Conservation (phyloP, 2,113 vertebrate species). For the Scomber japonicus region DNA sequence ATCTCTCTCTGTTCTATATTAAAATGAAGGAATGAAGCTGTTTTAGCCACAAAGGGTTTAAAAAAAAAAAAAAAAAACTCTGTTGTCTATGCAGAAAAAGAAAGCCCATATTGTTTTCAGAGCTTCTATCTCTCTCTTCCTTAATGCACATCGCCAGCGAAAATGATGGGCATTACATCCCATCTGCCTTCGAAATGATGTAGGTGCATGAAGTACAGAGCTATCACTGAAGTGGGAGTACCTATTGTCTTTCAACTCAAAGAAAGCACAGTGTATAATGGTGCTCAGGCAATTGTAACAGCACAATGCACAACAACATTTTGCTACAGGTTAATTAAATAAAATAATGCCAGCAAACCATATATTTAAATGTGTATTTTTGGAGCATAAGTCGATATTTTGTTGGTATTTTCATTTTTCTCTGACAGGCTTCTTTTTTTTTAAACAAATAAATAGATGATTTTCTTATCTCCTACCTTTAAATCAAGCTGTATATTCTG, state of each 20-base stretch:
- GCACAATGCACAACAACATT: neutral
- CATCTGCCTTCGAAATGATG: slow-evolving; percentile 53
- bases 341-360: neutral
- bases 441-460: neutral
- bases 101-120: slow-evolving; percentile 60
- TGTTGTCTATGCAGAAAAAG: slow-evolving; percentile 44
- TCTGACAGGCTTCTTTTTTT: neutral
- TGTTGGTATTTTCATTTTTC: neutral
- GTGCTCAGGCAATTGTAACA: slow-evolving; percentile 9
- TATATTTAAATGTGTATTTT: neutral
- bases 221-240: slow-evolving; percentile 34
- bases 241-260: slow-evolving; percentile 49
- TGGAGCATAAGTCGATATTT: neutral
- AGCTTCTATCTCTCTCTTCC: slow-evolving; percentile 20
- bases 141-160: slow-evolving; percentile 47
- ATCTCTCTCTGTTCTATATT: slow-evolving; percentile 34
- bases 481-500: neutral
- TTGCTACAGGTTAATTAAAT: slow-evolving; percentile 17
- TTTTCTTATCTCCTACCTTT: neutral
- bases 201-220: slow-evolving; percentile 24
- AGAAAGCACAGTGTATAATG: slow-evolving; percentile 1
- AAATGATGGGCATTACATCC: slow-evolving; percentile 50
- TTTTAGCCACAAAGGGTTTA: slow-evolving; percentile 26
- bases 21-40: slow-evolving; percentile 50
- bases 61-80: neutral